These are phyloP conservation scores for Neomorphus geoffroyi DNA, from an alignment of 2,797 vertebrate genomes.

Conservation along the genomic window DNA sequence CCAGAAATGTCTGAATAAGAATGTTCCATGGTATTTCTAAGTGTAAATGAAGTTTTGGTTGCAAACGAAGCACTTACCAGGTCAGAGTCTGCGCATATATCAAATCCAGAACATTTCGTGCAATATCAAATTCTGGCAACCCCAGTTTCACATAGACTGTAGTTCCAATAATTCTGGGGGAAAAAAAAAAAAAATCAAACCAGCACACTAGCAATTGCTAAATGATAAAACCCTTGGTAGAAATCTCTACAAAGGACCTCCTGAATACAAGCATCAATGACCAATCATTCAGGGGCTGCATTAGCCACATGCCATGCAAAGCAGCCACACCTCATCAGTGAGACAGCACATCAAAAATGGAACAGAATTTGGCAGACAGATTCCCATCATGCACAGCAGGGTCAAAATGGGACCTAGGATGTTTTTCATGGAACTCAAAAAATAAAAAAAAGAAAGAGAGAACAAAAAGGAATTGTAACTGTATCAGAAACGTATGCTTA, in stretches of 20 bases:
- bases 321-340: not conserved
- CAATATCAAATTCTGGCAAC: constrained; percentile 92
- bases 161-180: constrained; percentile 84
- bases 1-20: not conserved
- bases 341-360: not conserved
- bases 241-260: not conserved
- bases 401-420: not conserved
- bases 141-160: constrained; percentile 75
- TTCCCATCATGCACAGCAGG: not conserved
- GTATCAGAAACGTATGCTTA: not conserved
- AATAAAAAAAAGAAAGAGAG: not conserved
- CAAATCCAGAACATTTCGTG: constrained; percentile 91
- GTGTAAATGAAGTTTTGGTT: not conserved
- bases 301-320: not conserved
- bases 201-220: not conserved
- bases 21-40: not conserved
- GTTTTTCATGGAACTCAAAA: not conserved
- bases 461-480: not conserved
- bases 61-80: constrained; percentile 79
- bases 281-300: not conserved
- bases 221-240: not conserved
- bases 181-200: too few relatives aligned
- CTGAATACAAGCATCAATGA: not conserved
- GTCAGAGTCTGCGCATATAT: constrained; percentile 94
- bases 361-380: not conserved